Conservation (phyloP, 2,797 vertebrate genomes). For the Sebastolobus altivelis region DNA sequence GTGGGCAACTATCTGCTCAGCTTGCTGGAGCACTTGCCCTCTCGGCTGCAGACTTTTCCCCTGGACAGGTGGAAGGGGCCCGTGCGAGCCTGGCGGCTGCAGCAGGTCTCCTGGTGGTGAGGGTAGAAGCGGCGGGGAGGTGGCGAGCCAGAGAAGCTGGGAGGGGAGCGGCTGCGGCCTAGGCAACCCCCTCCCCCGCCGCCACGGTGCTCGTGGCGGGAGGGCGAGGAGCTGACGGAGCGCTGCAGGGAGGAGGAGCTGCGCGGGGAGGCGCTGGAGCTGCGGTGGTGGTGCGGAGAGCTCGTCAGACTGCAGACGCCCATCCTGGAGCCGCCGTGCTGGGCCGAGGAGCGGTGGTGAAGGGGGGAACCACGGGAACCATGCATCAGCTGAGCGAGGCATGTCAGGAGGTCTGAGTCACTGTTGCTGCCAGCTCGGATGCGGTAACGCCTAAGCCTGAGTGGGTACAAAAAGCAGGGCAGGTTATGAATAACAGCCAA, state of each 20-base stretch:
- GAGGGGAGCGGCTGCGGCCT: constrained; percentile 95
- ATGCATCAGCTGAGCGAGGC: constrained; percentile 96
- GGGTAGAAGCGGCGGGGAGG: constrained; percentile 92
- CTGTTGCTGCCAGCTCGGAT: constrained; percentile 94
- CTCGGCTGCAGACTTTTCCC: constrained; percentile 86
- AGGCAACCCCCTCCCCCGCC: constrained; percentile 83
- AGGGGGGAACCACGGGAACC: constrained; percentile 87
- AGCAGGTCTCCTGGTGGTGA: constrained; percentile 93
- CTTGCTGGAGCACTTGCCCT: constrained; percentile 94
- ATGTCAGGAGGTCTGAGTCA: constrained; percentile 95
- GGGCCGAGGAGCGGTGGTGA: constrained; percentile 88
- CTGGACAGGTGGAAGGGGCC: constrained; percentile 86
- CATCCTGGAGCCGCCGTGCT: constrained; percentile 88
- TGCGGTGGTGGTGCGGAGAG: constrained; percentile 90
- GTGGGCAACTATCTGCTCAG: constrained; percentile 94
- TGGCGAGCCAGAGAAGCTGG: constrained; percentile 95
- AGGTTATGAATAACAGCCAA: background rate
- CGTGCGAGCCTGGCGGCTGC: constrained; percentile 89
- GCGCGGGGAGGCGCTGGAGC: constrained; percentile 95
- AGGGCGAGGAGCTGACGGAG: constrained; percentile 96
- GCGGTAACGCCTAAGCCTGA: constrained; percentile 93
- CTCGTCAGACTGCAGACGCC: constrained; percentile 91
- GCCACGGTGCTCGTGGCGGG: constrained; percentile 90
- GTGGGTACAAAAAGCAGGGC: background rate
- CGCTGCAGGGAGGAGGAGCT: constrained; percentile 96